Conservation (phyloP, 2,888 invertebrate species). For the Malthinus flaveolus region DNA sequence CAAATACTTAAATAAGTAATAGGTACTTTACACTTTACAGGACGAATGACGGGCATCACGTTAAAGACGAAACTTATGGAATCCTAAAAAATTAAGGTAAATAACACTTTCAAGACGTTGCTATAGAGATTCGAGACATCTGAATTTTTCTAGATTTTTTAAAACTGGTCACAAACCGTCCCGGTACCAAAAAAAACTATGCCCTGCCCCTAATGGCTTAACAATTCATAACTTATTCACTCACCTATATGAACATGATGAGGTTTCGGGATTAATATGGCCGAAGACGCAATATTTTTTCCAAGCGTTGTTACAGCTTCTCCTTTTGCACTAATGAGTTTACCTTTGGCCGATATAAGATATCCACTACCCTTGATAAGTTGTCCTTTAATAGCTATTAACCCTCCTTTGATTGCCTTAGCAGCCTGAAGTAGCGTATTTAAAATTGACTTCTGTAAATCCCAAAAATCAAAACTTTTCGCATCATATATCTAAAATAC, state of each 20-base stretch:
- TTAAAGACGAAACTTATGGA: too few species aligned
- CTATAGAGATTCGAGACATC: too few species aligned
- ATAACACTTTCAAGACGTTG: too few species aligned
- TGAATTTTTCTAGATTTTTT: too few species aligned
- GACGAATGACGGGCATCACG: too few species aligned
- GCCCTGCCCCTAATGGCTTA: too few species aligned
- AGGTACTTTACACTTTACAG: too few species aligned
- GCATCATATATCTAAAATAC: slow-evolving; percentile 43
- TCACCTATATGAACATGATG: slow-evolving; percentile 3
- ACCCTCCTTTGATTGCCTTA: slow-evolving; percentile 85
- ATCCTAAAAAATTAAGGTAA: too few species aligned
- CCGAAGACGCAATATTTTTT: slow-evolving; percentile 76
- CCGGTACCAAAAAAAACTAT: too few species aligned
- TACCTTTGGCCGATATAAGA: slow-evolving; percentile 65
- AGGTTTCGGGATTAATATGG: slow-evolving; percentile 43
- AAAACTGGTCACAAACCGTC: too few species aligned
- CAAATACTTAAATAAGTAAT: too few species aligned
- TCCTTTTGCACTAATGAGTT: slow-evolving; percentile 74
- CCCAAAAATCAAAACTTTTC: slow-evolving; percentile 58
- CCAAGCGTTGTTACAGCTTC: slow-evolving; percentile 80
- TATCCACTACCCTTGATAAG: slow-evolving; percentile 83
- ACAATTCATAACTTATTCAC: neutral
- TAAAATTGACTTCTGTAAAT: slow-evolving; percentile 79
- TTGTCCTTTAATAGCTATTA: slow-evolving; percentile 85
- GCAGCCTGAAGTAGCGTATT: slow-evolving; percentile 84